phyloP scores from a whole-genome alignment of 1,140 invertebrate species.

The Conus ventricosus region DNA sequence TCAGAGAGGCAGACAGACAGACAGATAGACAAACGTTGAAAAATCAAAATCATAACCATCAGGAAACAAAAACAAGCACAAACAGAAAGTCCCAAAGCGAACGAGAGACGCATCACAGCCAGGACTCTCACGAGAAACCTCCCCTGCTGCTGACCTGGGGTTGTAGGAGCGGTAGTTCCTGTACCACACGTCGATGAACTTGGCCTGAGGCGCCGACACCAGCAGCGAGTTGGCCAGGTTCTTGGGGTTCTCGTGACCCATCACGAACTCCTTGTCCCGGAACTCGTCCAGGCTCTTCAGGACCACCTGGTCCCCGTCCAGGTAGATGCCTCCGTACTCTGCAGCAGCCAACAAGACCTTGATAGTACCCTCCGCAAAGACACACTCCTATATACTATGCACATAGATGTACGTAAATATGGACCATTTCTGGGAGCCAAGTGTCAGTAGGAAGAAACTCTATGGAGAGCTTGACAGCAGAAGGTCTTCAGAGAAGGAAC shows the following conservation, averaged over 20 bases:
- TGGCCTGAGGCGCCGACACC: slow-evolving; percentile 7
- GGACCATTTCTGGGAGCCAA: too few species aligned
- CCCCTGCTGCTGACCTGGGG: not conserved
- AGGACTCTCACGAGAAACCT: too few species aligned
- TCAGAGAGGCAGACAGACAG: too few species aligned
- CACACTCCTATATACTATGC: not conserved
- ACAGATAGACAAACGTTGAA: too few species aligned
- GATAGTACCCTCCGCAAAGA: too few species aligned
- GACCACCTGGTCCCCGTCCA: slow-evolving; percentile 37
- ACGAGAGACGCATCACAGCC: too few species aligned
- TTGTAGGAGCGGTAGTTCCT: slow-evolving; percentile 31
- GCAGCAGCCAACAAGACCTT: not conserved
- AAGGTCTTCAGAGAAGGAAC: too few species aligned
- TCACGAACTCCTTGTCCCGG: slow-evolving; percentile 23
- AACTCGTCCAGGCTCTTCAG: slow-evolving; percentile 36
- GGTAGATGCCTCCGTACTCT: slow-evolving; percentile 40
- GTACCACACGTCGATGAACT: slow-evolving; percentile 38
- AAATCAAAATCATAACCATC: too few species aligned
- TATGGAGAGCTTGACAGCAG: too few species aligned
- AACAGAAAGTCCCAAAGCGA: too few species aligned
- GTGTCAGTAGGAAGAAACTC: too few species aligned
- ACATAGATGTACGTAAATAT: not conserved
- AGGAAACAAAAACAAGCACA: too few species aligned
- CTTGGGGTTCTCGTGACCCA: slow-evolving; percentile 33
- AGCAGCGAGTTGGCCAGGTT: slow-evolving; percentile 41